Evolutionary conservation across 2,888 invertebrate species (phyloP).

Genomic region (Uloborus plumipes): DNA sequence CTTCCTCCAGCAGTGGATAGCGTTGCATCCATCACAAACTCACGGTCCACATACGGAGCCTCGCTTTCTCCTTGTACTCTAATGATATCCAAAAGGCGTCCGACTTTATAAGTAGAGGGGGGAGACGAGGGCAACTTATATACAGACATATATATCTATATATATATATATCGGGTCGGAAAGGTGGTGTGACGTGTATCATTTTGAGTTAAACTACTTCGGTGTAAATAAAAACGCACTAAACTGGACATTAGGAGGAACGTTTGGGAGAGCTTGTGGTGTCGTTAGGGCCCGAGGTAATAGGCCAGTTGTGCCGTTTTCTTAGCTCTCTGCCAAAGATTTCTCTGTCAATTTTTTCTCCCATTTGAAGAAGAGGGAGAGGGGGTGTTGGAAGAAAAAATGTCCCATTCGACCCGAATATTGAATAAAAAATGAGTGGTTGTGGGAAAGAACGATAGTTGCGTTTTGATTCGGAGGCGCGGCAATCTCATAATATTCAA

Average conservation of each 20-base stretch:
- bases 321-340: conserved; percentile 47
- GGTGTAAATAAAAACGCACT: conserved; percentile 63
- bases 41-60: conserved; percentile 26
- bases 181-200: conserved; percentile 38
- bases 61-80: conserved; percentile 16
- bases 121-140: not conserved
- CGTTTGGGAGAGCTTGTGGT: conserved; percentile 46
- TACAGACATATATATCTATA: conserved; percentile 30
- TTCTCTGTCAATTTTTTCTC: conserved; percentile 33
- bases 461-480: conserved; percentile 54
- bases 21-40: conserved; percentile 52
- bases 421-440: conserved; percentile 60
- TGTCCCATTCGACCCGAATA: conserved; percentile 35
- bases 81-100: conserved; percentile 61
- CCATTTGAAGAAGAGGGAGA: conserved; percentile 17
- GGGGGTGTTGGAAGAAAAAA: conserved; percentile 13
- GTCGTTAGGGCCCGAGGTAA: conserved; percentile 46
- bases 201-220: conserved; percentile 64
- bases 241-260: conserved; percentile 63
- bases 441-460: conserved; percentile 49
- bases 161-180: conserved; percentile 18
- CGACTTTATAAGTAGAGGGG: conserved; percentile 45
- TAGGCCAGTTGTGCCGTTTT: conserved; percentile 54
- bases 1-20: conserved; percentile 34
- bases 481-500: conserved; percentile 57